Evolutionary conservation across 35 echinoderm and acorn worm genomes (phyloP).

Genomic region (Apostichopus californicus): DNA sequence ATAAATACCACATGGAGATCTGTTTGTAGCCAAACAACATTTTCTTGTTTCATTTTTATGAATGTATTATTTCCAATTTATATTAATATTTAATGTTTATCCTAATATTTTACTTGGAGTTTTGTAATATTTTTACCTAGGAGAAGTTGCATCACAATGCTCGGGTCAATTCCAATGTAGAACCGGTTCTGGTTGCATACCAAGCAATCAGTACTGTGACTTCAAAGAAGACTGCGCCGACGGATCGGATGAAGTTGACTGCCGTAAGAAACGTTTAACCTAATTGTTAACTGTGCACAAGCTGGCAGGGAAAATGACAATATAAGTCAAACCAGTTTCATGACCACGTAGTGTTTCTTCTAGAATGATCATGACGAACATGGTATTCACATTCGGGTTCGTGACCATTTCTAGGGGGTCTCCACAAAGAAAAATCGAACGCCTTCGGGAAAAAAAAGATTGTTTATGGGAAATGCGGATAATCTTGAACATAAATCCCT

Average conservation of each 20-base stretch:
- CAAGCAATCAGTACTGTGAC: conserved; percentile 15
- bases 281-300: not conserved
- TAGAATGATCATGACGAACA: too few species aligned
- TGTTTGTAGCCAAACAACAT: too few species aligned
- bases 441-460: too few species aligned
- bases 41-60: too few species aligned
- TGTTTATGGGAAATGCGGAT: too few species aligned
- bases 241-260: conserved; percentile 18
- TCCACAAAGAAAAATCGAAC: too few species aligned
- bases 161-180: not conserved
- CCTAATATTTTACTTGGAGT: not conserved
- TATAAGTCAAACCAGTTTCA: not conserved
- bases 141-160: not conserved
- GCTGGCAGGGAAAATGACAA: not conserved
- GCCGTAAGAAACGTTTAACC: conserved; percentile 7
- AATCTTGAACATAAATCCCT: too few species aligned
- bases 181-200: not conserved
- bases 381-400: too few species aligned
- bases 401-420: too few species aligned
- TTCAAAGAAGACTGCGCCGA: not conserved
- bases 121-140: not conserved
- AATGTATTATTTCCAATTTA: too few species aligned
- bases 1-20: too few species aligned
- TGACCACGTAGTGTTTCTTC: not conserved
- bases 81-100: too few species aligned